A percentile compares a stretch with the other conserved stretches of the same genome.
These are phyloP conservation scores for Scleropages formosus DNA, from an alignment of 2,797 vertebrate species.

Conservation along the genomic window DNA sequence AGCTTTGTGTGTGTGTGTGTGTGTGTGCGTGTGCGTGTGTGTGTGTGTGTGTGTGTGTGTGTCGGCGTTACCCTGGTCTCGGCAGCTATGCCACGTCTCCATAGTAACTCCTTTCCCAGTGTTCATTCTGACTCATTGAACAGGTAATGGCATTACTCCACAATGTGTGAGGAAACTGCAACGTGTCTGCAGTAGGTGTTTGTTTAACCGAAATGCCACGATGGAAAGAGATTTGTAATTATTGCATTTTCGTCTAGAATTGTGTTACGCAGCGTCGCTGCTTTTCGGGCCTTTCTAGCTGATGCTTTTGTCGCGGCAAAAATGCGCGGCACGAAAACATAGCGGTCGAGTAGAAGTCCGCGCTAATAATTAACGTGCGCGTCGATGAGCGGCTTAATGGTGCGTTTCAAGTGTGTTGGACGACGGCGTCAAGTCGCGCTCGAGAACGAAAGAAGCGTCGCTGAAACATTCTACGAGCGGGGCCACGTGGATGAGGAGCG, in stretches of 20 bases:
- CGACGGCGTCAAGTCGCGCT: not conserved
- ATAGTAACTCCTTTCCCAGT: constrained; percentile 45
- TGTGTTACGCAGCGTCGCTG: not conserved
- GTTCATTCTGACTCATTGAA: constrained; percentile 42
- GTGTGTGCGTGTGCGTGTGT: not conserved
- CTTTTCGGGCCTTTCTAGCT: not conserved
- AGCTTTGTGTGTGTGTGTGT: not conserved
- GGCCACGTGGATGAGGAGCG: too few relatives aligned
- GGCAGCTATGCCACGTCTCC: constrained; percentile 44
- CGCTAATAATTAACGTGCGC: not conserved
- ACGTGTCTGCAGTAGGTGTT: constrained; percentile 14
- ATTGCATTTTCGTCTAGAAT: not conserved
- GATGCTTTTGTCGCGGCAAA: not conserved
- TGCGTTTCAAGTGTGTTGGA: constrained; percentile 1
- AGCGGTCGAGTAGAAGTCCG: not conserved
- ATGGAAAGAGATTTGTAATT: not conserved
- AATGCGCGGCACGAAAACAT: not conserved
- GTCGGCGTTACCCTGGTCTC: constrained; percentile 26
- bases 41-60: not conserved
- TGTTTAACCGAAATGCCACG: not conserved
- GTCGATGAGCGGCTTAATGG: constrained; percentile 16
- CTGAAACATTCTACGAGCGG: not conserved
- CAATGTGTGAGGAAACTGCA: constrained; percentile 33
- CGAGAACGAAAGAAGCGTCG: not conserved
- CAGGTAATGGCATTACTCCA: constrained; percentile 43